These are phyloP conservation scores for Philhelius pedissequus DNA, from an alignment of 2,888 invertebrate species.

Conservation along the genomic window DNA sequence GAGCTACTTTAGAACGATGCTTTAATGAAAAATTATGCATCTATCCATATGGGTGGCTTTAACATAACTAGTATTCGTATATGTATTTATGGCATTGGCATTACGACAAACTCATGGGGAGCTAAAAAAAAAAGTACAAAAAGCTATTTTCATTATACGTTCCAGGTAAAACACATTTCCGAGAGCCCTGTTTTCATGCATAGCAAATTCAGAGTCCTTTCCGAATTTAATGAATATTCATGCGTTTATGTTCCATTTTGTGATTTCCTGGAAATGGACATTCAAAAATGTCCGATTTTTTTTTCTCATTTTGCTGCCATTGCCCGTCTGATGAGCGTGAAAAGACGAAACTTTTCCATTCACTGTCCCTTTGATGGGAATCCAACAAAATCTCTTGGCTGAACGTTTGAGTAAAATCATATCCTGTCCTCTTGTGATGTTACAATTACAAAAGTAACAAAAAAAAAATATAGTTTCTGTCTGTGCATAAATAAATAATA, in stretches of 20 bases:
- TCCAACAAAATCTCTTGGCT: background rate
- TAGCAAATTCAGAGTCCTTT: conserved; percentile 57
- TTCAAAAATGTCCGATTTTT: conserved; percentile 10
- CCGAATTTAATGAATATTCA: conserved; percentile 25
- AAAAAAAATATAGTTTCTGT: background rate
- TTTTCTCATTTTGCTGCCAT: background rate
- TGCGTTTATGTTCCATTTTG: conserved; percentile 33
- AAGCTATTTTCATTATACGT: conserved; percentile 56
- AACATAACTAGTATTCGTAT: too few relatives aligned
- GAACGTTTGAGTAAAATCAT: background rate
- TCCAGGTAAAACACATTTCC: conserved; percentile 37
- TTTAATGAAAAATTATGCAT: conserved; percentile 32
- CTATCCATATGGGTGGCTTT: background rate
- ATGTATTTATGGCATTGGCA: background rate
- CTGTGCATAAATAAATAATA: conserved; percentile 13
- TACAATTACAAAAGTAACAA: background rate
- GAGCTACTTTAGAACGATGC: conserved; percentile 24
- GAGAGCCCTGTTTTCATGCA: conserved; percentile 56
- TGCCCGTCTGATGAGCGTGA: background rate
- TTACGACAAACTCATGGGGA: background rate
- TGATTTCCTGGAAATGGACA: conserved; percentile 32
- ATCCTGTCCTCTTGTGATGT: background rate
- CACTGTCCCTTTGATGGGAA: background rate
- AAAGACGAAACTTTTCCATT: conserved; percentile 3
- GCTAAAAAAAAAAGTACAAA: background rate